Conservation (phyloP, 2,113 vertebrate species). For the Eira barbara region DNA sequence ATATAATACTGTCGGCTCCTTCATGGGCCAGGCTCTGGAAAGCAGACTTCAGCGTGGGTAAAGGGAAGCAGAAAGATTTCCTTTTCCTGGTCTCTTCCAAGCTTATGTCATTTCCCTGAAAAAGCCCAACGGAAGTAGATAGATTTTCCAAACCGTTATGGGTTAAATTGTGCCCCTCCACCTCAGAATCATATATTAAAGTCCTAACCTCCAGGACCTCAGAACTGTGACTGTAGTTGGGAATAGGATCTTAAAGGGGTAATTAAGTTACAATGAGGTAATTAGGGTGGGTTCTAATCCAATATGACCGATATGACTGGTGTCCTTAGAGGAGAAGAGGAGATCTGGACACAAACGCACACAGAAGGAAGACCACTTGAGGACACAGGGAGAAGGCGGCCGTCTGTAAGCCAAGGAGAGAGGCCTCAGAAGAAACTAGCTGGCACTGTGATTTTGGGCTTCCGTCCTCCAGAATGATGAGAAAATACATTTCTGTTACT, state of each 20-base stretch:
- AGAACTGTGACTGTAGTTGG: neutral
- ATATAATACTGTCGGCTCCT: neutral
- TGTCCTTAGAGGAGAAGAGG: neutral
- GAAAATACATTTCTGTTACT: neutral
- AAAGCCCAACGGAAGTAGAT: neutral
- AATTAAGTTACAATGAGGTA: neutral
- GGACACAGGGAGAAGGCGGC: neutral
- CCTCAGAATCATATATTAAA: neutral
- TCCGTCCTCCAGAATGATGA: neutral
- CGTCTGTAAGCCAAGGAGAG: neutral
- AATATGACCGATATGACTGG: accelerated
- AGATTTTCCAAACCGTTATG: neutral
- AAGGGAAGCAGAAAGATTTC: neutral
- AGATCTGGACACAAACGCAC: neutral
- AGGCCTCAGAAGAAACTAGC: neutral
- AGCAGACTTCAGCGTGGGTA: neutral
- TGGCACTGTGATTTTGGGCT: neutral
- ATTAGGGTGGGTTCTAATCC: neutral
- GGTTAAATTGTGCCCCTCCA: neutral
- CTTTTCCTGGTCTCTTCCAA: neutral
- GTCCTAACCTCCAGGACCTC: neutral
- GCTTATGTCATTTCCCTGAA: neutral
- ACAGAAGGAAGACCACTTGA: neutral
- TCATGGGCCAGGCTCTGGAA: neutral
- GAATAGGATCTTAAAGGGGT: neutral